These are phyloP conservation scores for Ferdinandea cuprea DNA, from an alignment of 2,888 invertebrate species.

Conservation along the genomic window DNA sequence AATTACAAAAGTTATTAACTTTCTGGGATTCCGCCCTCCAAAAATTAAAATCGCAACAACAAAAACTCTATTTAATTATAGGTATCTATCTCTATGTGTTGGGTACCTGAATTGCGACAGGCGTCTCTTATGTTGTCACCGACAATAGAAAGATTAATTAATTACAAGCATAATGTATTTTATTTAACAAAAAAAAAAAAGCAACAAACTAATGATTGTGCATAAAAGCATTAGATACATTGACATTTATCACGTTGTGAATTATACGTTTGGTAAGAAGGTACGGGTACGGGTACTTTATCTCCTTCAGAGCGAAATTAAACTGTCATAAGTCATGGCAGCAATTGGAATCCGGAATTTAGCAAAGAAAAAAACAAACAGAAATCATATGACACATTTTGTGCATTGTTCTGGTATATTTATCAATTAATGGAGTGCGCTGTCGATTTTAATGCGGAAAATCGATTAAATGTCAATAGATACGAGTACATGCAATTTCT, in stretches of 20 bases:
- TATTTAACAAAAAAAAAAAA: too few relatives aligned
- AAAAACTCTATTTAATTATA: too few relatives aligned
- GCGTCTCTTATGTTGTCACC: conserved; percentile 41
- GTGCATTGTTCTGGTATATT: conserved; percentile 16
- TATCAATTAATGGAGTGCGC: conserved; percentile 19
- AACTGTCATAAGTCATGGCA: conserved; percentile 1
- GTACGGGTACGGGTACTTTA: too few relatives aligned
- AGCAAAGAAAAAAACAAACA: too few relatives aligned
- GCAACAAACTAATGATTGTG: conserved; percentile 19
- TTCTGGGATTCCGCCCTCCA: background rate
- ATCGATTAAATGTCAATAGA: conserved; percentile 24
- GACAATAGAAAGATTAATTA: conserved; percentile 40
- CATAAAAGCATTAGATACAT: conserved; percentile 5
- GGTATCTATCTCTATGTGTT: too few relatives aligned
- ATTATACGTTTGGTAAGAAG: too few relatives aligned
- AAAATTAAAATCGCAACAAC: too few relatives aligned
- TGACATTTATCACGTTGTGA: conserved; percentile 18
- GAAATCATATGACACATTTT: conserved; percentile 32
- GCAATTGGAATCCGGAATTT: conserved; percentile 50
- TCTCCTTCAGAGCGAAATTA: background rate
- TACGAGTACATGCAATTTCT: conserved; percentile 35
- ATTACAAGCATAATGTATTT: conserved; percentile 8
- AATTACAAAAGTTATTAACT: conserved; percentile 12
- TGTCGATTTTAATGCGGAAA: background rate
- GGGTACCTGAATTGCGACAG: conserved; percentile 31